A percentile compares a stretch with the other conserved stretches of the same genome.
Conservation (phyloP, 37 sponge, comb jelly and placozoan species). For the Beroe forskalii region DNA sequence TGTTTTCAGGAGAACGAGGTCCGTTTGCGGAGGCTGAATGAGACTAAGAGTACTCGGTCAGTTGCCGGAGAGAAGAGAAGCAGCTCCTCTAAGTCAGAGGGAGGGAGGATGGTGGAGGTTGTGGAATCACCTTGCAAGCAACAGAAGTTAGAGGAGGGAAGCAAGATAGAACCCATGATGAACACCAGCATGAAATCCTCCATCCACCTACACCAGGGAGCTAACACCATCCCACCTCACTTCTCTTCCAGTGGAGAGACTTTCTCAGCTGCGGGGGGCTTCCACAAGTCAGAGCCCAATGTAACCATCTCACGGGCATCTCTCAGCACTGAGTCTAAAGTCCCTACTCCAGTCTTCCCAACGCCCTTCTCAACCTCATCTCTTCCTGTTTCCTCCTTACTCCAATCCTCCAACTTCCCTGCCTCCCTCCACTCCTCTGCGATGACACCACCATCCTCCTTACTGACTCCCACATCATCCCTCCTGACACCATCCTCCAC, state of each 20-base stretch:
- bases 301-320: neutral
- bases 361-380: too few relatives aligned
- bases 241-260: neutral
- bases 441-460: neutral
- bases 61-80: slow-evolving; percentile 2
- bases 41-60: neutral
- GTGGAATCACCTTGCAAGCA: slow-evolving; percentile 32
- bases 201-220: too few relatives aligned
- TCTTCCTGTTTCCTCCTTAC: neutral
- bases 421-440: neutral
- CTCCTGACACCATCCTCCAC: neutral
- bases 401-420: neutral
- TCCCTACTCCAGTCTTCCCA: neutral
- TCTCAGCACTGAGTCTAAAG: neutral
- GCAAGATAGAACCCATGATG: slow-evolving; percentile 19
- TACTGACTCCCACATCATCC: too few relatives aligned
- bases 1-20: neutral
- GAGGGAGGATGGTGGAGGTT: neutral
- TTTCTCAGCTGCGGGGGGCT: neutral
- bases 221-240: neutral
- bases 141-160: neutral
- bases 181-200: neutral
- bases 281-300: neutral
- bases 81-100: neutral
- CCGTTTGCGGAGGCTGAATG: neutral